Conservation (phyloP, 2,797 vertebrate species). For the Rhincodon typus region DNA sequence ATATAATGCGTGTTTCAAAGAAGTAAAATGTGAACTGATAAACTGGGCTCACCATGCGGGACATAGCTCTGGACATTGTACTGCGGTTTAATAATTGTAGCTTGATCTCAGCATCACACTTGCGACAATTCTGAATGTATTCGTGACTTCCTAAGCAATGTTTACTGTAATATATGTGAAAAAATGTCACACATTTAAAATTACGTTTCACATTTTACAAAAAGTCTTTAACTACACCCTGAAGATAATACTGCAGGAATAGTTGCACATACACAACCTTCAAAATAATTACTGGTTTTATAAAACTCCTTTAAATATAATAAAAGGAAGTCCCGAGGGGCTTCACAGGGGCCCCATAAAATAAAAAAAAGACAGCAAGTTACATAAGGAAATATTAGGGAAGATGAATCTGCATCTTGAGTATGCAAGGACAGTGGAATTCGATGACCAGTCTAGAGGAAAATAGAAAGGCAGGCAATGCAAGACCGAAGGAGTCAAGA, state of each 20-base stretch:
- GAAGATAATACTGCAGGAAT: neutral
- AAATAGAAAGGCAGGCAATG: neutral
- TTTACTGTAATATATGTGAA: conserved; percentile 61
- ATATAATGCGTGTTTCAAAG: neutral
- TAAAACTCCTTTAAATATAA: neutral
- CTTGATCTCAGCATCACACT: conserved; percentile 91
- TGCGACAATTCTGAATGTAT: conserved; percentile 92
- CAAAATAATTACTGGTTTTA: neutral
- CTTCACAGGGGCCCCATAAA: neutral
- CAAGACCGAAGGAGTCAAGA: neutral
- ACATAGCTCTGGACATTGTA: conserved; percentile 75
- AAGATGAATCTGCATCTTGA: neutral
- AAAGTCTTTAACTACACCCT: neutral
- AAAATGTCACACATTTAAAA: neutral
- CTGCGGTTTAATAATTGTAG: conserved; percentile 77
- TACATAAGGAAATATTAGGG: neutral
- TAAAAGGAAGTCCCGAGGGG: neutral
- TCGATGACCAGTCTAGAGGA: neutral
- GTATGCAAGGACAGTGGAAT: neutral
- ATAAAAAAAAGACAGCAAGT: neutral
- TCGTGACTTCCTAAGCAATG: conserved; percentile 92
- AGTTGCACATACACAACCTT: neutral
- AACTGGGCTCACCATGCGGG: conserved; percentile 71
- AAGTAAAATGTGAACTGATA: neutral
- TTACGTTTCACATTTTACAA: neutral